A percentile compares a stretch with the other conserved stretches of the same genome.
These are phyloP conservation scores for Oreochromis spilurus DNA, from an alignment of 2,113 vertebrate species.

Conservation along the genomic window DNA sequence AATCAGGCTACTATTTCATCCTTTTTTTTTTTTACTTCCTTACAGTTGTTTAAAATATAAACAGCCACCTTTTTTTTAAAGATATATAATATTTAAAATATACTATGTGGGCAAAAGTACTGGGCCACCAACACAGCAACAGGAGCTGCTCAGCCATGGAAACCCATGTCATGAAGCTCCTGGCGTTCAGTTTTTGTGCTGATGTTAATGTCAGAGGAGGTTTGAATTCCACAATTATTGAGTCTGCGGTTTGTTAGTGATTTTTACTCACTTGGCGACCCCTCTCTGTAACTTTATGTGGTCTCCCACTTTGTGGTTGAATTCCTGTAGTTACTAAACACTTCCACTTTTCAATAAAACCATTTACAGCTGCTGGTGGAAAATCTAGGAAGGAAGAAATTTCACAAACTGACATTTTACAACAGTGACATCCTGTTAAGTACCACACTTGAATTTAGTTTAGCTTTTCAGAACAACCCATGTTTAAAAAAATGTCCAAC, in stretches of 20 bases:
- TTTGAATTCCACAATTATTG: background rate
- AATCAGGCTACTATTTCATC: background rate
- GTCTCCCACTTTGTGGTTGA: background rate
- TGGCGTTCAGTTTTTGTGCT: background rate
- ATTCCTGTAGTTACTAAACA: background rate
- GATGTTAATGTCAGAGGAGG: background rate
- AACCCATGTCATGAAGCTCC: background rate
- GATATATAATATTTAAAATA: background rate
- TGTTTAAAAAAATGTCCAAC: background rate
- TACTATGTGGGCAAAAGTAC: background rate
- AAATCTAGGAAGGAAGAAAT: background rate
- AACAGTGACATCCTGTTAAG: background rate
- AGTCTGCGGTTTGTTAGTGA: background rate
- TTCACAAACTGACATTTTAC: background rate
- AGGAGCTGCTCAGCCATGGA: background rate
- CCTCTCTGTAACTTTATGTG: background rate
- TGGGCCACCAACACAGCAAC: background rate
- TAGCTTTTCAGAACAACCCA: background rate
- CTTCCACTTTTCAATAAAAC: background rate
- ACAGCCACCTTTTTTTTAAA: background rate
- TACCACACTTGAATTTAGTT: background rate
- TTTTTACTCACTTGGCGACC: background rate
- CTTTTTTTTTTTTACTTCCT: background rate
- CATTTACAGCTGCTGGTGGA: background rate
- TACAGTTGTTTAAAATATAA: background rate